Conservation (phyloP, 1,140 invertebrate genomes). For the Drosophila bipectinata region DNA sequence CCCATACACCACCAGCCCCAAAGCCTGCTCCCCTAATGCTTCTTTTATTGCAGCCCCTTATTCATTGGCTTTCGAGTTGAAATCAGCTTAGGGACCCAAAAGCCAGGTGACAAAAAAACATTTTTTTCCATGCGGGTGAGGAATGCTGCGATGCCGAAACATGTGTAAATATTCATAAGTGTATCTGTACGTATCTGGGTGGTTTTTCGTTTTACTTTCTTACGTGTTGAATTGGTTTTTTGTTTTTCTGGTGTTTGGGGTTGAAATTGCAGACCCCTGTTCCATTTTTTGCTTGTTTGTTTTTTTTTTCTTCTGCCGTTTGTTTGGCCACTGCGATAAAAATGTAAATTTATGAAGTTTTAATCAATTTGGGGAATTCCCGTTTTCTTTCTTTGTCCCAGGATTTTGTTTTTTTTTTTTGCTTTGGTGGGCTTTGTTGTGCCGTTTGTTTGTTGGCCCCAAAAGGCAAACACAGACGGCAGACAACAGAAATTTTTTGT, state of each 20-base stretch:
- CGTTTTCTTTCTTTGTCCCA: conserved; percentile 48
- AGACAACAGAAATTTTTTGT: conserved; percentile 35
- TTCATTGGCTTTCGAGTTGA: conserved; percentile 68
- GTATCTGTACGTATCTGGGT: conserved; percentile 31
- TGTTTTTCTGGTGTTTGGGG: conserved; percentile 28
- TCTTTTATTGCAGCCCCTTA: conserved; percentile 12
- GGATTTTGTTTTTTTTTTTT: conserved; percentile 8
- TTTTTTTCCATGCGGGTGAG: conserved; percentile 24
- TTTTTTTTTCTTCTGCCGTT: conserved; percentile 52
- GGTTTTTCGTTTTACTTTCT: conserved; percentile 49
- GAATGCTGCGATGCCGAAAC: conserved; percentile 58
- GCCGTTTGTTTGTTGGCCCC: conserved; percentile 53
- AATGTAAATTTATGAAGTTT: conserved; percentile 83
- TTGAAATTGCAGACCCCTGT: conserved; percentile 31
- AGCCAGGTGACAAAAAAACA: conserved; percentile 58
- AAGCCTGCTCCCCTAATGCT: conserved; percentile 15
- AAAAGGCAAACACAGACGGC: conserved; percentile 55
- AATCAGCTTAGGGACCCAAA: conserved; percentile 52
- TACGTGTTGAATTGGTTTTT: conserved; percentile 56
- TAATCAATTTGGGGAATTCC: conserved; percentile 81
- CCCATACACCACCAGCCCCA: neutral
- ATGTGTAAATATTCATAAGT: conserved; percentile 77
- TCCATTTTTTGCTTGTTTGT: conserved; percentile 24
- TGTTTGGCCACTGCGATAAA: conserved; percentile 71
- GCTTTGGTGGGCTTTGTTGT: conserved; percentile 23